Evolutionary conservation across 1,140 invertebrate genomes (phyloP).

Genomic region (Pseudomyrmex sp.): DNA sequence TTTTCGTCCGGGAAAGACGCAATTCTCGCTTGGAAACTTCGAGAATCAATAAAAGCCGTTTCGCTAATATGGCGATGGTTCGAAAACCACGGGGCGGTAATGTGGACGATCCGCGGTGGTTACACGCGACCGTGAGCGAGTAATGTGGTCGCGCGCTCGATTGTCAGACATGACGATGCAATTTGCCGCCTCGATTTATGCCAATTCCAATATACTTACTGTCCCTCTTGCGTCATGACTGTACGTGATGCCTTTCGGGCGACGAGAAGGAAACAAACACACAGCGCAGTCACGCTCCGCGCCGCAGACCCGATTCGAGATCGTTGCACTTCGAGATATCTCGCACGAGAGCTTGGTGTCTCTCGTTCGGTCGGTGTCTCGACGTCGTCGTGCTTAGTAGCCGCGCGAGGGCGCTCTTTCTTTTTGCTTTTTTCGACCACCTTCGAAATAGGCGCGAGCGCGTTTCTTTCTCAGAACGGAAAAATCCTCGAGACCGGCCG

Average conservation of each 20-base stretch:
- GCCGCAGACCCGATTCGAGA: conserved; percentile 71
- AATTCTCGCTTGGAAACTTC: conserved; percentile 78
- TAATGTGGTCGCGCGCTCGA: neutral
- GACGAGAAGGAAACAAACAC: conserved; percentile 77
- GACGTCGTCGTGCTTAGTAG: neutral
- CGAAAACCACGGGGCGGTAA: conserved; percentile 73
- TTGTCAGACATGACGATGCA: too few species aligned
- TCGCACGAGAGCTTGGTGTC: neutral
- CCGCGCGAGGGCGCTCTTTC: neutral
- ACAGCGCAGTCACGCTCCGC: conserved; percentile 73
- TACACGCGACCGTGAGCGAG: neutral
- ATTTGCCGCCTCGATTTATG: neutral
- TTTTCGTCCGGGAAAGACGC: neutral
- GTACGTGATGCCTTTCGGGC: conserved; percentile 52
- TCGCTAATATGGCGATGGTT: conserved; percentile 81
- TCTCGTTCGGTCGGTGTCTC: neutral
- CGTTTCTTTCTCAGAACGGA: neutral
- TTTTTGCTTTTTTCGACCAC: too few species aligned
- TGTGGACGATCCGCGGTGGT: conserved; percentile 4
- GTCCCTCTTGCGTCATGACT: conserved; percentile 83
- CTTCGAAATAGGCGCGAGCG: conserved; percentile 51
- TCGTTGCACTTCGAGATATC: conserved; percentile 70
- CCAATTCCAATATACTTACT: conserved; percentile 78
- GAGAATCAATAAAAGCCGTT: conserved; percentile 83
- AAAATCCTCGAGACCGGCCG: neutral